Evolutionary conservation across 1,140 invertebrate genomes (phyloP).

Genomic region (Oreohelix idahoensis): DNA sequence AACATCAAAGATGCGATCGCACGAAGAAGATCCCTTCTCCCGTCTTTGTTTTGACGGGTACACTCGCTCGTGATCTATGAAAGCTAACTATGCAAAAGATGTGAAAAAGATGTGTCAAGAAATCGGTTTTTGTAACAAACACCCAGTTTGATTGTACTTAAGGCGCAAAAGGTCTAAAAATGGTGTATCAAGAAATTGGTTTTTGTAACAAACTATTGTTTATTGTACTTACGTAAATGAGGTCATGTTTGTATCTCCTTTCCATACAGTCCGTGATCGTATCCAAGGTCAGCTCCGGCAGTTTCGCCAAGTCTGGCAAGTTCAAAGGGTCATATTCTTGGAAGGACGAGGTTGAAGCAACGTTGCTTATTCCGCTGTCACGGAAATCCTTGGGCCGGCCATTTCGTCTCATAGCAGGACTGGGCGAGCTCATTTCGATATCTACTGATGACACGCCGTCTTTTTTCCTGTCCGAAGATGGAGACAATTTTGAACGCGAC

Average conservation of each 20-base stretch:
- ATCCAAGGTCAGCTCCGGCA: conserved; percentile 27
- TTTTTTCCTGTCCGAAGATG: neutral
- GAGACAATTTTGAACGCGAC: neutral
- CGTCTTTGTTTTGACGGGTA: too few relatives aligned
- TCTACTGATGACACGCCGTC: neutral
- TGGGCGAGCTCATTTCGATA: neutral
- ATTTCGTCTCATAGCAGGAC: neutral
- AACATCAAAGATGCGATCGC: too few relatives aligned
- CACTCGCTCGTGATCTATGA: too few relatives aligned
- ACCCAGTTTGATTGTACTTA: too few relatives aligned
- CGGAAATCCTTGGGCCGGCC: neutral
- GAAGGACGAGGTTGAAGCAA: neutral
- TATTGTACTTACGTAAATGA: conserved; percentile 44
- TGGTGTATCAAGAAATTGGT: too few relatives aligned
- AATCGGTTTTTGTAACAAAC: too few relatives aligned
- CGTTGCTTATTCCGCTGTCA: neutral
- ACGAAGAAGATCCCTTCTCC: too few relatives aligned
- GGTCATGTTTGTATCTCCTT: conserved; percentile 18
- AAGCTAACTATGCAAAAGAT: too few relatives aligned
- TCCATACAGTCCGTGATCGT: conserved; percentile 7
- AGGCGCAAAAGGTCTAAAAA: too few relatives aligned
- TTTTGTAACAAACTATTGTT: too few relatives aligned
- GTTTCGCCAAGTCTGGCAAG: conserved; percentile 20
- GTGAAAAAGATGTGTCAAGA: too few relatives aligned
- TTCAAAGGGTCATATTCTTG: conserved; percentile 8